Evolutionary conservation across 2,113 vertebrate species (phyloP).

Genomic region (Scomber japonicus): DNA sequence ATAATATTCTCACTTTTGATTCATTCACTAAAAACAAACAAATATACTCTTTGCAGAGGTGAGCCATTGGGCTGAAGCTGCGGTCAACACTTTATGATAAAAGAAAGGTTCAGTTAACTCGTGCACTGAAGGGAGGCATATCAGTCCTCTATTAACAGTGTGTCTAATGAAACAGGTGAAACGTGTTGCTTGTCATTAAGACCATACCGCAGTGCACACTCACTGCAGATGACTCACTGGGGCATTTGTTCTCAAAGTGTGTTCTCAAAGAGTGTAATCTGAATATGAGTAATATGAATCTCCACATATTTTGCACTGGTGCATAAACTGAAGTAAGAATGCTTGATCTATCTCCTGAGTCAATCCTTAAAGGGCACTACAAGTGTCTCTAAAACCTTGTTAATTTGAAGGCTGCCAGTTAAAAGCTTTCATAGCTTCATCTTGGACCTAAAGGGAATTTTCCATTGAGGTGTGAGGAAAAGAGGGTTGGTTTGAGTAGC

Average conservation of each 20-base stretch:
- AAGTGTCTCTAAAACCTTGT: constrained; percentile 64
- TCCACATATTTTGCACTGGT: constrained; percentile 22
- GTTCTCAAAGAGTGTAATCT: constrained; percentile 40
- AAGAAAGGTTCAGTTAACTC: constrained; percentile 54
- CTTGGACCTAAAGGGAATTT: constrained; percentile 63
- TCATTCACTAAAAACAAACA: not conserved
- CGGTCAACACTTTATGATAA: constrained; percentile 25
- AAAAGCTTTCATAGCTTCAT: constrained; percentile 70
- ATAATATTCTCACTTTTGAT: not conserved
- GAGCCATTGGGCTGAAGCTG: not conserved
- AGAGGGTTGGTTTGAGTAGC: constrained; percentile 38
- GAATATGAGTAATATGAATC: constrained; percentile 10
- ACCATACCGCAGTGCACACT: constrained; percentile 28
- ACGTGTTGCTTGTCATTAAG: constrained; percentile 38
- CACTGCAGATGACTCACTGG: constrained; percentile 44
- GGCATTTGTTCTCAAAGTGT: constrained; percentile 38
- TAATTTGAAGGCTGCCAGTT: constrained; percentile 63
- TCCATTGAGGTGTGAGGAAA: constrained; percentile 63
- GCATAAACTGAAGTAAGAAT: constrained; percentile 26
- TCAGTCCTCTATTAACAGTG: constrained; percentile 47
- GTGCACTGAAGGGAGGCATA: constrained; percentile 37
- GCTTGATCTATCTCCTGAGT: constrained; percentile 20
- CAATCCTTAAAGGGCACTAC: constrained; percentile 59
- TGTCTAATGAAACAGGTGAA: constrained; percentile 61
- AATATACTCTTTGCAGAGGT: not conserved